phyloP scores from a whole-genome alignment of 30 jellyfish, hydroid and myxozoan genomes.

The Sanderia malayensis region DNA sequence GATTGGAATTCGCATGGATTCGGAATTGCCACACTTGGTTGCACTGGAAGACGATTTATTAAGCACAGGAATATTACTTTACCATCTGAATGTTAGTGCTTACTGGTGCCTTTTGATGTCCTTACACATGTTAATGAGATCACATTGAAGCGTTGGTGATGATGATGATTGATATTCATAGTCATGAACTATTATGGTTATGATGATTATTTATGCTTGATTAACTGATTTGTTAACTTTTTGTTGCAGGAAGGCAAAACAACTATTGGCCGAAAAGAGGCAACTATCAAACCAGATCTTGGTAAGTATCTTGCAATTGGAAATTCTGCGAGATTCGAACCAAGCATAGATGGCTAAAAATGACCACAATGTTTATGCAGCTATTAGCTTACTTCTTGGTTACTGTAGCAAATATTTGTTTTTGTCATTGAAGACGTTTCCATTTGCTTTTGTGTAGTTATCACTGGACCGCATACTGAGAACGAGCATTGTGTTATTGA shows the following conservation, averaged over 20 bases:
- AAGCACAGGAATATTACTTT: constrained; percentile 92
- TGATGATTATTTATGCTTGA: no score
- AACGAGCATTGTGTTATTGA: constrained; percentile 84
- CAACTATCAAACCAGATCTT: constrained; percentile 73
- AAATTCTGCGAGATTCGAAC: no score
- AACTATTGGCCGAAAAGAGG: constrained; percentile 79
- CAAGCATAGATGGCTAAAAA: no score
- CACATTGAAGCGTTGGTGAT: no score
- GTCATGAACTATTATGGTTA: no score
- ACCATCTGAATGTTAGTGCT: constrained; percentile 86
- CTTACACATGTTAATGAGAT: no score
- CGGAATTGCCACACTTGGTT: constrained; percentile 93
- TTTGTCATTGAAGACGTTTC: background rate
- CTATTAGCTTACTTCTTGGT: no score
- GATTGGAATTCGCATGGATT: constrained; percentile 98
- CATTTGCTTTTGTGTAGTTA: constrained; percentile 46
- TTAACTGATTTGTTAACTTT: no score
- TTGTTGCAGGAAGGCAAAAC: constrained; percentile 85
- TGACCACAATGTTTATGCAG: no score
- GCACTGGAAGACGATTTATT: constrained; percentile 92
- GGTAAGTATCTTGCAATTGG: constrained; percentile 47
- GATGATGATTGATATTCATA: no score
- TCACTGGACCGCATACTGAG: constrained; percentile 73
- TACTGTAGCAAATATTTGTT: constrained; percentile 2
- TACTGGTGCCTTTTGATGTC: no score